These are phyloP conservation scores for Gila robusta DNA, from an alignment of 2,797 vertebrate species.

Conservation along the genomic window DNA sequence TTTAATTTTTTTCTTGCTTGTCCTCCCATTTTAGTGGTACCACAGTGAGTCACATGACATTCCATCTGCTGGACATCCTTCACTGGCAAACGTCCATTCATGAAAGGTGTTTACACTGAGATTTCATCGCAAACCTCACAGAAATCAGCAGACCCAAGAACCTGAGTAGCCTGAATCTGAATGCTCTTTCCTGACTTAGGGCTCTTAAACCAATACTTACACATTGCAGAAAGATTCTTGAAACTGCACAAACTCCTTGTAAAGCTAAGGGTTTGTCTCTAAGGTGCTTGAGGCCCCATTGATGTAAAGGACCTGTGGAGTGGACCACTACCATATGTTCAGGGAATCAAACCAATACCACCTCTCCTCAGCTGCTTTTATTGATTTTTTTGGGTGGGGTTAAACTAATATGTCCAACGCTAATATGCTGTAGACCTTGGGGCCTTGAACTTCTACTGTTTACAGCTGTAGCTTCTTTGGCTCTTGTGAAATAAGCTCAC, in stretches of 20 bases:
- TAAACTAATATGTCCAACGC: neutral
- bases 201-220: conserved; percentile 17
- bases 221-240: conserved; percentile 16
- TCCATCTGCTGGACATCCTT: neutral
- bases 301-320: conserved; percentile 22
- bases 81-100: neutral
- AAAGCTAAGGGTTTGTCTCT: conserved; percentile 1
- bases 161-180: neutral
- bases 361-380: neutral
- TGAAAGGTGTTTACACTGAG: neutral
- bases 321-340: conserved; percentile 18
- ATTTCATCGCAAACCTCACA: neutral
- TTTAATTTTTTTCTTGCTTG: neutral
- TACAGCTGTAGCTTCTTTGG: neutral
- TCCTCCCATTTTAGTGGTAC: neutral
- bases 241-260: conserved; percentile 13
- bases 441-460: neutral
- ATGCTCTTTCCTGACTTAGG: conserved; percentile 28
- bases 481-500: neutral
- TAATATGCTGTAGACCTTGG: neutral
- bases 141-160: neutral
- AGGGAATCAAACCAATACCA: neutral
- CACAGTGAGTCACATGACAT: neutral
- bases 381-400: neutral
- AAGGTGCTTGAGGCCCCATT: conserved; percentile 12